Conservation (phyloP, 2,888 invertebrate genomes). For the Parnassius glacialis region DNA sequence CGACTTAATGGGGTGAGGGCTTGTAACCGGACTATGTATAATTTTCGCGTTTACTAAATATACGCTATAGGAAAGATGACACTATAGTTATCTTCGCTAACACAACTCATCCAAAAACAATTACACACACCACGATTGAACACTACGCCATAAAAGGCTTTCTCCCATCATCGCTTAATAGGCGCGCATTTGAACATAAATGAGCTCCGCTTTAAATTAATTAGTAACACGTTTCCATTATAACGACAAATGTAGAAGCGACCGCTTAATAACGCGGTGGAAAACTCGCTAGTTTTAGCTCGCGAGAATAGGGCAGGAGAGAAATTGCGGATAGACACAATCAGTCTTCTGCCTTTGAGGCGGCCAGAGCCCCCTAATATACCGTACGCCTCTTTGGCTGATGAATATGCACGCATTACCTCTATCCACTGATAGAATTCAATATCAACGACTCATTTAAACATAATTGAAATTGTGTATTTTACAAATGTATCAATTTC, state of each 20-base stretch:
- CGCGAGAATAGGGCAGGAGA: constrained; percentile 78
- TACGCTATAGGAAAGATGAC: constrained; percentile 26
- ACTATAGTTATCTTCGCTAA: constrained; percentile 42
- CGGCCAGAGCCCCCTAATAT: constrained; percentile 74
- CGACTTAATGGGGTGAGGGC: constrained; percentile 79
- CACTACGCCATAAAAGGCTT: constrained; percentile 61
- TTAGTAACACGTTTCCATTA: constrained; percentile 81
- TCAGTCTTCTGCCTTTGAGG: constrained; percentile 81
- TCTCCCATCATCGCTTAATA: constrained; percentile 77
- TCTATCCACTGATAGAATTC: constrained; percentile 45
- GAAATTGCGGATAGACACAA: constrained; percentile 81
- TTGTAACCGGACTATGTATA: constrained; percentile 77
- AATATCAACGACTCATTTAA: constrained; percentile 49
- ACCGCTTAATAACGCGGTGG: constrained; percentile 81
- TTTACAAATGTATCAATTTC: constrained; percentile 19
- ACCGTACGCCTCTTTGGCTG: constrained; percentile 70
- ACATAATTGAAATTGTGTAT: constrained; percentile 40
- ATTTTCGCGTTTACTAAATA: constrained; percentile 58
- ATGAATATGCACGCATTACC: constrained; percentile 68
- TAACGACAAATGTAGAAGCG: constrained; percentile 81
- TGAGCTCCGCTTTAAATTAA: constrained; percentile 80
- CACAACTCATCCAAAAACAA: constrained; percentile 61
- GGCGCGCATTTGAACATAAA: constrained; percentile 80
- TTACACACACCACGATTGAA: constrained; percentile 41
- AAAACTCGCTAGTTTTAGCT: constrained; percentile 81